Percentiles rank a stretch among this genome's conserved stretches.
Conservation (phyloP, 2,113 vertebrate species). For the Oriolus oriolus region DNA sequence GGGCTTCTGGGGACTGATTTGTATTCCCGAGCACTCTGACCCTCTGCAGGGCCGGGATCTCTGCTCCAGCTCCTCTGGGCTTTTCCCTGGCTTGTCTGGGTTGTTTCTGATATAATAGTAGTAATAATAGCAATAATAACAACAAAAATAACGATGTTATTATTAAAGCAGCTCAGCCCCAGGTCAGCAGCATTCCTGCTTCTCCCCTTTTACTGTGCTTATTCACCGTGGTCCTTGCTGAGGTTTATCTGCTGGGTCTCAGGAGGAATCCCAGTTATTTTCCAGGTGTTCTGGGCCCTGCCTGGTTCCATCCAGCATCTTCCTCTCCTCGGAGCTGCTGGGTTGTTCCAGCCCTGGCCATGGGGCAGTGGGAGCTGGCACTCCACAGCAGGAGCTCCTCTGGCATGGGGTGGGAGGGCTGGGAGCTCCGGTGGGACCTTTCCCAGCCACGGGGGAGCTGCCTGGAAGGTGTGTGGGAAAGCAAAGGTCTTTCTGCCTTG, state of each 20-base stretch:
- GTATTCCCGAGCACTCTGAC: accelerated
- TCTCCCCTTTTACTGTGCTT: accelerated
- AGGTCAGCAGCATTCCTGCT: background rate
- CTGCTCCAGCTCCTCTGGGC: background rate
- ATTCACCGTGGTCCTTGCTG: background rate
- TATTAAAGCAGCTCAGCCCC: background rate
- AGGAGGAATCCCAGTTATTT: background rate
- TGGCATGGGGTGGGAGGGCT: background rate
- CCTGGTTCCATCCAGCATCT: background rate
- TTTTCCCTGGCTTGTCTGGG: background rate
- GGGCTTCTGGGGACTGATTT: accelerated
- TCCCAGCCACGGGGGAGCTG: background rate
- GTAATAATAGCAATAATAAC: background rate
- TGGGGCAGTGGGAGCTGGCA: background rate
- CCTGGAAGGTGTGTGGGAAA: background rate
- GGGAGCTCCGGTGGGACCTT: accelerated
- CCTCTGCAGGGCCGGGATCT: background rate
- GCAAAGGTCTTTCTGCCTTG: background rate
- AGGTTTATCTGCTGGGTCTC: accelerated
- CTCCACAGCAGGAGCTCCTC: background rate
- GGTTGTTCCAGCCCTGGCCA: background rate
- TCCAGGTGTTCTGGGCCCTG: background rate
- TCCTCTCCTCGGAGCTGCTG: background rate
- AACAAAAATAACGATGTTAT: accelerated
- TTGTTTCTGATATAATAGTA: background rate